Percentiles rank a stretch among this genome's conserved stretches.
Evolutionary conservation across 2,113 vertebrate genomes (phyloP).

Genomic region (Pagrus major): DNA sequence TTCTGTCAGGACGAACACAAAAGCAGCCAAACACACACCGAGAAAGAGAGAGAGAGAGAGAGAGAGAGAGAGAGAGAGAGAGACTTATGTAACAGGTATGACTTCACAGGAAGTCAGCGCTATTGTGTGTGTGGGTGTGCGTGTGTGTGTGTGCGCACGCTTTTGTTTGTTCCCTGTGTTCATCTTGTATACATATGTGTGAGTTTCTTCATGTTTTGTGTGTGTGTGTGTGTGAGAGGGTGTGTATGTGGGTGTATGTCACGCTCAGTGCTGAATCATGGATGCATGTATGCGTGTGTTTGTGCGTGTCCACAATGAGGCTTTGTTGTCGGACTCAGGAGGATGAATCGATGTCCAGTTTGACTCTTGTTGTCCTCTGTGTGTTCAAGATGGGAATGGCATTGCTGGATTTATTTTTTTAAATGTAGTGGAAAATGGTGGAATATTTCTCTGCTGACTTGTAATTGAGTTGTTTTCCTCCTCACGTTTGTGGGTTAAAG

Average conservation of each 20-base stretch:
- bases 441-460: not conserved
- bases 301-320: slow-evolving; percentile 52
- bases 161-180: slow-evolving; percentile 25
- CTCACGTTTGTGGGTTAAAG: not conserved
- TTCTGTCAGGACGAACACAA: slow-evolving; percentile 44
- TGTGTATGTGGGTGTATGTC: not conserved
- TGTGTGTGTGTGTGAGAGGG: not conserved
- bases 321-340: slow-evolving; percentile 53
- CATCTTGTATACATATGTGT: not conserved
- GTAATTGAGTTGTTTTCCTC: not conserved
- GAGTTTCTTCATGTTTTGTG: not conserved
- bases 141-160: not conserved
- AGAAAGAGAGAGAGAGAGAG: not conserved
- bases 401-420: not conserved
- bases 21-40: slow-evolving; percentile 35
- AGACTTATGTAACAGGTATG: slow-evolving; percentile 77
- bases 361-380: slow-evolving; percentile 10
- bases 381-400: not conserved
- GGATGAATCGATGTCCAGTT: slow-evolving; percentile 33
- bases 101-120: slow-evolving; percentile 79
- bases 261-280: not conserved
- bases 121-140: slow-evolving; percentile 38
- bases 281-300: not conserved
- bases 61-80: slow-evolving; percentile 23
- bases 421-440: not conserved